phyloP scores from a whole-genome alignment of 1,140 invertebrate species.

The Drosophila punjabiensis region DNA sequence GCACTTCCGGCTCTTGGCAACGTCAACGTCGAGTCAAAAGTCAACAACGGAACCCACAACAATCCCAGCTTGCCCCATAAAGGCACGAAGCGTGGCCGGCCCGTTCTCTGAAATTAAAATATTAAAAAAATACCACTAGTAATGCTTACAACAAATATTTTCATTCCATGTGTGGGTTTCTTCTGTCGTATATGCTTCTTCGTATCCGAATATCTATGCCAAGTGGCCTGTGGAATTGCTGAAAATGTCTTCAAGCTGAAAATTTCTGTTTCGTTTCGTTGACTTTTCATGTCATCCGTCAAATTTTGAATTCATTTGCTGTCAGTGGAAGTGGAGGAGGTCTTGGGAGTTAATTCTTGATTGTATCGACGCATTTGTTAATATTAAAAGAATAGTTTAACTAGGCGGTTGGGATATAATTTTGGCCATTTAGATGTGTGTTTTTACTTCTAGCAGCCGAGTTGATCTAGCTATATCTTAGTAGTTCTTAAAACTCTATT shows the following conservation, averaged over 20 bases:
- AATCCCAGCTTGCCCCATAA: slow-evolving; percentile 43
- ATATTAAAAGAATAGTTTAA: background rate
- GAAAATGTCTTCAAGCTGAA: slow-evolving; percentile 59
- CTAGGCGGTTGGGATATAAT: background rate
- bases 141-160: slow-evolving; percentile 33
- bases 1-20: slow-evolving; percentile 36
- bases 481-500: background rate
- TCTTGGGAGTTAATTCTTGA: background rate
- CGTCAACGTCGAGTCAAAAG: slow-evolving; percentile 28
- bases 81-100: slow-evolving; percentile 46
- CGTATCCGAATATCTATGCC: slow-evolving; percentile 40
- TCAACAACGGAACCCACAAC: slow-evolving; percentile 26
- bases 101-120: slow-evolving; percentile 49
- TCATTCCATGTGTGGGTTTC: slow-evolving; percentile 12
- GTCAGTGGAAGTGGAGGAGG: slow-evolving; percentile 1
- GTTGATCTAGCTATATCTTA: background rate
- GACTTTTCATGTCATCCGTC: slow-evolving; percentile 46
- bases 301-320: slow-evolving; percentile 23
- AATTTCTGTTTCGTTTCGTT: slow-evolving; percentile 61
- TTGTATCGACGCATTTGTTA: background rate
- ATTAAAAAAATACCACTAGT: slow-evolving; percentile 36
- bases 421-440: too few species aligned
- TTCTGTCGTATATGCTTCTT: slow-evolving; percentile 24
- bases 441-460: background rate
- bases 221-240: slow-evolving; percentile 32